phyloP scores from a whole-genome alignment of 2,888 invertebrate species.

The Colostygia pectinataria region DNA sequence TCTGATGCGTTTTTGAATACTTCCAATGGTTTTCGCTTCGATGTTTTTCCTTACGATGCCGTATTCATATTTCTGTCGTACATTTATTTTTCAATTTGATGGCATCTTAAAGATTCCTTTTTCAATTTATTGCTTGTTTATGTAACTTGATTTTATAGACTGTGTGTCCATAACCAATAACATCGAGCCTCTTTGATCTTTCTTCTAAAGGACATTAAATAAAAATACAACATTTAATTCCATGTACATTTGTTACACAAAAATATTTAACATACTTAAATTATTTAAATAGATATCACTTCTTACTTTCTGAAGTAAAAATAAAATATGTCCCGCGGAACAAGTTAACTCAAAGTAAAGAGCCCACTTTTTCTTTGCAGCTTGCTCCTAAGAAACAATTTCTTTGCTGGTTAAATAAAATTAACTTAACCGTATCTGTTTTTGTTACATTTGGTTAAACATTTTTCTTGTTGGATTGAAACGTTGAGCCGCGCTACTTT shows the following conservation, averaged over 20 bases:
- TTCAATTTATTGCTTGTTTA: neutral
- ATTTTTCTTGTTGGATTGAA: neutral
- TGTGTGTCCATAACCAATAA: too few relatives aligned
- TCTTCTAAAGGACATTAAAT: too few relatives aligned
- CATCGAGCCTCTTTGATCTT: too few relatives aligned
- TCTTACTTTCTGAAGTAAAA: conserved; percentile 7
- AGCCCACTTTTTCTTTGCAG: conserved; percentile 26
- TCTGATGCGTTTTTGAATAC: conserved; percentile 33
- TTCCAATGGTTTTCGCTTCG: conserved; percentile 24
- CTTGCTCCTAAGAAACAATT: conserved; percentile 33
- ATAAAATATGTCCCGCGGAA: conserved; percentile 38
- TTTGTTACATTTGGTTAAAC: neutral
- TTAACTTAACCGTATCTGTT: conserved; percentile 32
- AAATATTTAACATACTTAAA: too few relatives aligned
- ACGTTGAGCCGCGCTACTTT: neutral
- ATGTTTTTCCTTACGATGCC: conserved; percentile 9
- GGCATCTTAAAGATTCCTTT: neutral
- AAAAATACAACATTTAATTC: too few relatives aligned
- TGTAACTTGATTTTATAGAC: too few relatives aligned
- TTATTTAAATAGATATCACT: too few relatives aligned
- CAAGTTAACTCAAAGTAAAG: conserved; percentile 30
- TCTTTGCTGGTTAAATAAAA: conserved; percentile 31
- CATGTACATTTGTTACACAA: too few relatives aligned
- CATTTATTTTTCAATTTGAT: conserved; percentile 4
- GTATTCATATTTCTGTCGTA: conserved; percentile 6